phyloP scores from a whole-genome alignment of 2,113 vertebrate genomes.

The Nesospiza acunhae region DNA sequence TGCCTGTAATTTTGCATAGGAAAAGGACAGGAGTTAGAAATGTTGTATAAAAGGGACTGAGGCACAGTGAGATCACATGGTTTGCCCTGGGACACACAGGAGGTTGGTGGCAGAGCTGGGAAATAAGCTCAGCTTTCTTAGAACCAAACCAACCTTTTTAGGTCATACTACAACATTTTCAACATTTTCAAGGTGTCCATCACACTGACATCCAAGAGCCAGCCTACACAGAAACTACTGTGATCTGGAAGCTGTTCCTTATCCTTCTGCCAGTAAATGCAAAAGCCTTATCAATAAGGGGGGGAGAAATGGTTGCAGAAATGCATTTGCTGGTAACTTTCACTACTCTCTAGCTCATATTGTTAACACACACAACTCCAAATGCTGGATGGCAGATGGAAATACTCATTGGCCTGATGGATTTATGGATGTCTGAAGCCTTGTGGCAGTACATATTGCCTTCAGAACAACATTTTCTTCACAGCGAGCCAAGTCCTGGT shows the following conservation, averaged over 20 bases:
- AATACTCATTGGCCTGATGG: conserved; percentile 48
- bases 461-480: conserved; percentile 54
- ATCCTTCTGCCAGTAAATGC: background rate
- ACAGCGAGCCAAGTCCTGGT: conserved; percentile 30
- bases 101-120: background rate
- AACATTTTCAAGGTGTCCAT: background rate
- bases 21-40: background rate
- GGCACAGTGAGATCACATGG: background rate
- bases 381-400: conserved; percentile 53
- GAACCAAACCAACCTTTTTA: background rate
- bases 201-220: background rate
- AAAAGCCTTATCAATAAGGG: background rate
- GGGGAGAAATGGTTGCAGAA: conserved; percentile 3
- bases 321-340: conserved; percentile 53
- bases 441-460: conserved; percentile 39
- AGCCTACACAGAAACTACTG: background rate
- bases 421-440: conserved; percentile 51
- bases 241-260: background rate
- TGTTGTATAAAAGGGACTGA: background rate
- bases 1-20: background rate
- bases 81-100: background rate
- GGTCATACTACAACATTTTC: background rate
- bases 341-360: conserved; percentile 52
- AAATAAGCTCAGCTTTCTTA: background rate
- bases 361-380: conserved; percentile 5